These are phyloP conservation scores for Neotoxoptera formosana DNA, from an alignment of 1,140 invertebrate species.

Conservation along the genomic window DNA sequence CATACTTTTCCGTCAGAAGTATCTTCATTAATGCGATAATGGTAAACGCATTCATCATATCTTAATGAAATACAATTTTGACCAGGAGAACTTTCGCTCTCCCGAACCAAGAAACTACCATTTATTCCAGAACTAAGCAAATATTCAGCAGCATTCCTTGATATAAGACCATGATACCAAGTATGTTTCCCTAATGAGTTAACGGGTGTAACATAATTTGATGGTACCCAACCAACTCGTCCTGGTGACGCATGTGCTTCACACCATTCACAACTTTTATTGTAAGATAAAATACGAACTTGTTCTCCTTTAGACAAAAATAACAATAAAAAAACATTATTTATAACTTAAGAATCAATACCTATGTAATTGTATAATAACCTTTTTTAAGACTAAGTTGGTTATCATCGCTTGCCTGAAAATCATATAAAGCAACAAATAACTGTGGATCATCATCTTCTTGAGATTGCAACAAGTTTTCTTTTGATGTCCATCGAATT, in stretches of 20 bases:
- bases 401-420: constrained; percentile 96
- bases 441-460: constrained; percentile 91
- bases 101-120: constrained; percentile 96
- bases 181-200: constrained; percentile 98
- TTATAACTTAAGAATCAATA: constrained; percentile 2
- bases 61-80: constrained; percentile 95
- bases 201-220: constrained; percentile 96
- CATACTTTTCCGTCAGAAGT: constrained; percentile 79
- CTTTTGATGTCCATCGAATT: constrained; percentile 91
- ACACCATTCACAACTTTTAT: constrained; percentile 99
- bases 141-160: constrained; percentile 97
- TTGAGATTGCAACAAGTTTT: constrained; percentile 86
- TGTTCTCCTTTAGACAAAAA: constrained; percentile 77
- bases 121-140: constrained; percentile 97
- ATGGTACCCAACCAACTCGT: constrained; percentile 96
- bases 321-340: not conserved
- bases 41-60: constrained; percentile 93
- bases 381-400: constrained; percentile 97
- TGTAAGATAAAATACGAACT: constrained; percentile 96
- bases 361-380: constrained; percentile 63
- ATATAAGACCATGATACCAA: constrained; percentile 97
- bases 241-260: constrained; percentile 91
- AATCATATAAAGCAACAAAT: constrained; percentile 98
- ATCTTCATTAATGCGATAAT: constrained; percentile 97
- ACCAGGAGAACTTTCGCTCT: constrained; percentile 96